Evolutionary conservation across 2,888 invertebrate species (phyloP).

Genomic region (Ophion slaviceki): DNA sequence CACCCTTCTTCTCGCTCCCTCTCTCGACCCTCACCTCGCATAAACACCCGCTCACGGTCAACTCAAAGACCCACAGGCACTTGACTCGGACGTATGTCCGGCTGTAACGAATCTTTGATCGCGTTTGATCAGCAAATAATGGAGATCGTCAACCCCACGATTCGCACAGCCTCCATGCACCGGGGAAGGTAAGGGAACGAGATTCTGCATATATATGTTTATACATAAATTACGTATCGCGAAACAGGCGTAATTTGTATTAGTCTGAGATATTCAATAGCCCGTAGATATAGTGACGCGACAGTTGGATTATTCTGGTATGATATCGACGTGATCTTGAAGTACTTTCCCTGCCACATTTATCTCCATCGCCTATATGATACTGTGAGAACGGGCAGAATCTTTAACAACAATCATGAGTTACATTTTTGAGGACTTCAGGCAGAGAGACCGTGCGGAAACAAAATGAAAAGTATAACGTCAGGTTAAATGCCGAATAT

Average conservation of each 20-base stretch:
- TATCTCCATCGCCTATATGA: too few relatives aligned
- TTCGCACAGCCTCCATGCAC: neutral
- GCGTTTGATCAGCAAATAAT: conserved; percentile 65
- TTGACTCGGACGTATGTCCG: conserved; percentile 60
- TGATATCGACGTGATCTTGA: too few relatives aligned
- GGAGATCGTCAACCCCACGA: conserved; percentile 20
- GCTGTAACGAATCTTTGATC: conserved; percentile 66
- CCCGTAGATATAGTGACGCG: neutral
- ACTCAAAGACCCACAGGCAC: conserved; percentile 58
- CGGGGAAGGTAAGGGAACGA: neutral
- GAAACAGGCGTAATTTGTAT: neutral
- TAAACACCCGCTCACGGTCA: conserved; percentile 5
- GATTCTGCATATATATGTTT: neutral
- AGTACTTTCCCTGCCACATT: too few relatives aligned
- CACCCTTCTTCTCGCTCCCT: conserved; percentile 34
- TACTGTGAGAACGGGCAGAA: too few relatives aligned
- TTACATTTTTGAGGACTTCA: neutral
- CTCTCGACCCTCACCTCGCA: conserved; percentile 13
- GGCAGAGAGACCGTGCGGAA: too few relatives aligned
- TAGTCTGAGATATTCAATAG: neutral
- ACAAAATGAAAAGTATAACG: neutral
- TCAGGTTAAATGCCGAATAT: neutral
- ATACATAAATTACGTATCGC: neutral
- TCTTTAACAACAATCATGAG: neutral
- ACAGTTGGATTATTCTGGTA: neutral